These are phyloP conservation scores for Beris chalybata DNA, from an alignment of 2,888 invertebrate genomes.

Conservation along the genomic window DNA sequence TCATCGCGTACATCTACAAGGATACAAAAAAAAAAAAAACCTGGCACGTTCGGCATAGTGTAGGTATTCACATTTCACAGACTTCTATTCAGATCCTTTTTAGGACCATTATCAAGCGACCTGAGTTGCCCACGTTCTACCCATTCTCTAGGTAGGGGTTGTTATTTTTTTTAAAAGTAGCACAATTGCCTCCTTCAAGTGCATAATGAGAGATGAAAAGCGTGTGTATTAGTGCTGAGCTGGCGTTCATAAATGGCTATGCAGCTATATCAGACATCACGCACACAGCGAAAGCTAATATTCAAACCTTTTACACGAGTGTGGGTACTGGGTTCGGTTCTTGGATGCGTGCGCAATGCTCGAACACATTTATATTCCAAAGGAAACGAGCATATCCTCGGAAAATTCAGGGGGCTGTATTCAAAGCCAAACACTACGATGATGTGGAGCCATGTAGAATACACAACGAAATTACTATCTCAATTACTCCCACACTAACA, in stretches of 20 bases:
- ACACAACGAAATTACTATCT: slow-evolving; percentile 18
- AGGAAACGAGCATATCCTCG: slow-evolving; percentile 19
- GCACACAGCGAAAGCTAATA: slow-evolving; percentile 9
- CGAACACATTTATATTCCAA: neutral
- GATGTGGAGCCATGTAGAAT: slow-evolving; percentile 5
- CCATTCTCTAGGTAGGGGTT: neutral
- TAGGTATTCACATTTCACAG: too few species aligned
- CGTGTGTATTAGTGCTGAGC: slow-evolving; percentile 8
- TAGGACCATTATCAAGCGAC: slow-evolving; percentile 19
- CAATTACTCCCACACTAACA: slow-evolving; percentile 12
- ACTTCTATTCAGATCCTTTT: neutral
- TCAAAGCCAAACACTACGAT: neutral
- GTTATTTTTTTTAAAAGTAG: slow-evolving; percentile 8
- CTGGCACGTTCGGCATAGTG: too few species aligned
- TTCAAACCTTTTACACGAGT: slow-evolving; percentile 2
- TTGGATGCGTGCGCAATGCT: slow-evolving; percentile 7
- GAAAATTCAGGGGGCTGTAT: slow-evolving; percentile 14
- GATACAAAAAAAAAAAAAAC: neutral
- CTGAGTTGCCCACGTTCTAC: slow-evolving; percentile 3
- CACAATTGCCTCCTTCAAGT: slow-evolving; percentile 27
- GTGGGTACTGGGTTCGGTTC: slow-evolving; percentile 7
- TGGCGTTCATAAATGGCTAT: slow-evolving; percentile 17
- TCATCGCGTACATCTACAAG: slow-evolving; percentile 25
- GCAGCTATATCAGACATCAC: slow-evolving; percentile 27
- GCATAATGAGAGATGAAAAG: slow-evolving; percentile 20